These are phyloP conservation scores for Vanessa atalanta DNA, from an alignment of 1,140 invertebrate species.

Conservation along the genomic window DNA sequence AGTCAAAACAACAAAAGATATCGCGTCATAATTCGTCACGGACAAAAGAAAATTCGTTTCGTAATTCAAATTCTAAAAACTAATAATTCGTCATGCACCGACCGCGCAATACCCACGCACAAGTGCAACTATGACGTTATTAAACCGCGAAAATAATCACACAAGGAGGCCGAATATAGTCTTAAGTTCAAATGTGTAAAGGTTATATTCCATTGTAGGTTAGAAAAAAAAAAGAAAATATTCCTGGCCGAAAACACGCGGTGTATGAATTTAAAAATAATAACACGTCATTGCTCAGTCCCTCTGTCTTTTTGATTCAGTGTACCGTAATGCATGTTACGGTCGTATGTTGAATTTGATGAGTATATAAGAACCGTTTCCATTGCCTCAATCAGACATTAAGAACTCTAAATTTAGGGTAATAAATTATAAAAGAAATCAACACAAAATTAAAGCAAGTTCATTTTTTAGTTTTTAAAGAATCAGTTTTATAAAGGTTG, in stretches of 20 bases:
- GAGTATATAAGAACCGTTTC: constrained; percentile 48
- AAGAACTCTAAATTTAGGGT: neutral
- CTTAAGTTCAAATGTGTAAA: constrained; percentile 32
- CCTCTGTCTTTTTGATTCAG: constrained; percentile 73
- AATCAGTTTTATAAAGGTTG: too few relatives aligned
- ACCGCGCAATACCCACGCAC: constrained; percentile 55
- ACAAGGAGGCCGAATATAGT: constrained; percentile 5
- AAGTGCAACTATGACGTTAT: constrained; percentile 74
- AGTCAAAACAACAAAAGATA: constrained; percentile 30
- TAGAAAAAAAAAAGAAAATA: constrained; percentile 44
- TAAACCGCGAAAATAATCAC: constrained; percentile 32
- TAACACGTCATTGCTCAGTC: constrained; percentile 68
- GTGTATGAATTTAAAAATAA: constrained; percentile 77
- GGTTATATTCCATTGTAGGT: constrained; percentile 41
- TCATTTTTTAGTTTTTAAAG: too few relatives aligned
- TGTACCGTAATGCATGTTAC: constrained; percentile 65
- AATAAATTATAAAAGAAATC: too few relatives aligned
- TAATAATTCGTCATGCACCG: constrained; percentile 69
- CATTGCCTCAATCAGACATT: constrained; percentile 41
- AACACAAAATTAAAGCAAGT: too few relatives aligned
- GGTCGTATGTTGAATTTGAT: constrained; percentile 72
- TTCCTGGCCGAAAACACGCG: constrained; percentile 43
- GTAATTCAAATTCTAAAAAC: constrained; percentile 71
- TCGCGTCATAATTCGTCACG: constrained; percentile 43
- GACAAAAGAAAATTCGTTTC: constrained; percentile 53